Evolutionary conservation across 2,113 vertebrate genomes (phyloP).

Genomic region (Bos javanicus): DNA sequence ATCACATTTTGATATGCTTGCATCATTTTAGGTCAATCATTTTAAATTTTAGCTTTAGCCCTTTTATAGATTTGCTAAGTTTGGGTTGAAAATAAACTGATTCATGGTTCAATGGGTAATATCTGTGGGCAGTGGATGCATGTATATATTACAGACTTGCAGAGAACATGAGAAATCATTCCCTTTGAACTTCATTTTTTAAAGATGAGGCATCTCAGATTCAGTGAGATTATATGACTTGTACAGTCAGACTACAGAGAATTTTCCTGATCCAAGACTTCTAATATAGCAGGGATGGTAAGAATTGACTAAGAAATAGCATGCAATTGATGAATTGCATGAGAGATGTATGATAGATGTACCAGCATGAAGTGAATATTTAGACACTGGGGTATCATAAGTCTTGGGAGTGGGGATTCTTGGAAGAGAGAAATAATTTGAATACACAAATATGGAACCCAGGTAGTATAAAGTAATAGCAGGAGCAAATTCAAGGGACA

Average conservation of each 20-base stretch:
- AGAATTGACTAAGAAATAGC: background rate
- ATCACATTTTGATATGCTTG: background rate
- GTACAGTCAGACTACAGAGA: background rate
- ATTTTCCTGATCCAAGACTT: background rate
- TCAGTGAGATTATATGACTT: background rate
- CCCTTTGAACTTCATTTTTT: background rate
- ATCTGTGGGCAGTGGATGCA: background rate
- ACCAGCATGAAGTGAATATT: background rate
- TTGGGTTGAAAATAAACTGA: background rate
- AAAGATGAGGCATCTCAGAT: background rate
- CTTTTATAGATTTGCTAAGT: background rate
- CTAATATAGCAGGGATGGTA: background rate
- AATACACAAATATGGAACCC: background rate
- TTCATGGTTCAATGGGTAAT: background rate
- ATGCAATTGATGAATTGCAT: background rate
- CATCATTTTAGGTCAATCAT: background rate
- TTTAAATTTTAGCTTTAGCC: background rate
- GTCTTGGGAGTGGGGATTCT: background rate
- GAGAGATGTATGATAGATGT: background rate
- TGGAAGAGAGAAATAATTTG: background rate
- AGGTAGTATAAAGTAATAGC: background rate
- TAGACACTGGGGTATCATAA: background rate
- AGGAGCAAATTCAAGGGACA: background rate
- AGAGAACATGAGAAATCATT: background rate
- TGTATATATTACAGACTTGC: background rate